Conservation (phyloP, 2,888 invertebrate species). For the Microctonus brassicae region DNA sequence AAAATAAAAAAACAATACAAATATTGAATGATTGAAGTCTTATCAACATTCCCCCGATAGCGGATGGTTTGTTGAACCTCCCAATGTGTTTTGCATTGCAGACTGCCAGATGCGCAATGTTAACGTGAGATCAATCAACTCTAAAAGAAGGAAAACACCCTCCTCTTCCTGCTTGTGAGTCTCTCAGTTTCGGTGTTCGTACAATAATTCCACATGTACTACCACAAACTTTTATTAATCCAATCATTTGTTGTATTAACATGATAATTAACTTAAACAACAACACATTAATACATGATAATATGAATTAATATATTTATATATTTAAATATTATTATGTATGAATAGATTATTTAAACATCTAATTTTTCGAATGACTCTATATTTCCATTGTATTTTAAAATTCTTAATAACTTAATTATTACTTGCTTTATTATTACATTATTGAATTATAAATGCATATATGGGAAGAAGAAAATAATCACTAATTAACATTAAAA, state of each 20-base stretch:
- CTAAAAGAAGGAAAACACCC: slow-evolving; percentile 78
- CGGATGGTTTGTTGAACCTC: slow-evolving; percentile 65
- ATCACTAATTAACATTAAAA: slow-evolving; percentile 40
- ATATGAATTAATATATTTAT: not conserved
- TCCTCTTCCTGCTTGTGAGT: slow-evolving; percentile 80
- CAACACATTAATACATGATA: not conserved
- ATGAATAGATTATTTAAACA: not conserved
- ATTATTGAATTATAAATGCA: slow-evolving; percentile 37
- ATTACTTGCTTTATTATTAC: slow-evolving; percentile 48
- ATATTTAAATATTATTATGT: not conserved
- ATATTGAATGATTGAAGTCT: slow-evolving; percentile 44
- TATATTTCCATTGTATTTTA: slow-evolving; percentile 17
- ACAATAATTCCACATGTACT: slow-evolving; percentile 66
- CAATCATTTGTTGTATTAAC: slow-evolving; percentile 29
- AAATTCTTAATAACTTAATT: not conserved
- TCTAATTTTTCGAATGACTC: slow-evolving; percentile 7
- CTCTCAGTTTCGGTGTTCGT: slow-evolving; percentile 72
- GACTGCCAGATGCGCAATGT: slow-evolving; percentile 83
- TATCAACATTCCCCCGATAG: slow-evolving; percentile 51
- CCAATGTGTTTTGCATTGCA: slow-evolving; percentile 79
- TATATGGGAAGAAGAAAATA: slow-evolving; percentile 54
- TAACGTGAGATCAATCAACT: slow-evolving; percentile 80
- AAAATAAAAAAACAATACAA: slow-evolving; percentile 35
- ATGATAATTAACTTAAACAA: slow-evolving; percentile 4
- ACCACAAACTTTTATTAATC: slow-evolving; percentile 43